These are phyloP conservation scores for Troglohyphantes excavatus DNA, from an alignment of 2,888 invertebrate genomes.

Conservation along the genomic window DNA sequence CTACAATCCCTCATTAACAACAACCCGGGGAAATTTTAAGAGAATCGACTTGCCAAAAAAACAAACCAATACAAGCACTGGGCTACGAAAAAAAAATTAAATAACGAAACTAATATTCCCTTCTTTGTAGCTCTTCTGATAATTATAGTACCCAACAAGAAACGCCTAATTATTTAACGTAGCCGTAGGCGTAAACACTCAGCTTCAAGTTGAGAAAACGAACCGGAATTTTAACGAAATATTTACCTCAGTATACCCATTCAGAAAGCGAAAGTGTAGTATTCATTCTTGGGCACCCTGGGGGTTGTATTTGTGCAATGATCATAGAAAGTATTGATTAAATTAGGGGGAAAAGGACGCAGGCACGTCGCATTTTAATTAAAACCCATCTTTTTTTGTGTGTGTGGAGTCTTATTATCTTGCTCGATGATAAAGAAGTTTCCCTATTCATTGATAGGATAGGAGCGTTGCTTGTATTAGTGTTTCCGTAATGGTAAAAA, in stretches of 20 bases:
- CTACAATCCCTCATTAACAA: not conserved
- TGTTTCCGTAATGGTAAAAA: slow-evolving; percentile 8
- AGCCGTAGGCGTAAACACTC: slow-evolving; percentile 42
- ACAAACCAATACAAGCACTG: not conserved
- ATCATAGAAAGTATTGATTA: slow-evolving; percentile 63
- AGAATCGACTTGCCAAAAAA: not conserved
- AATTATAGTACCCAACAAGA: slow-evolving; percentile 55
- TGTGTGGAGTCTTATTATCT: slow-evolving; percentile 7
- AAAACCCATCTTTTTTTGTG: slow-evolving; percentile 47
- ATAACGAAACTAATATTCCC: slow-evolving; percentile 6
- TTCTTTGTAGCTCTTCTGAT: slow-evolving; percentile 16
- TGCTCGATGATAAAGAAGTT: not conserved
- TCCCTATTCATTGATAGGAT: slow-evolving; percentile 25
- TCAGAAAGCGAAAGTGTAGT: not conserved
- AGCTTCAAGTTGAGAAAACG: slow-evolving; percentile 32
- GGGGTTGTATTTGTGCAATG: slow-evolving; percentile 38
- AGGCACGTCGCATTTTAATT: slow-evolving; percentile 57
- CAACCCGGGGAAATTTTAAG: not conserved
- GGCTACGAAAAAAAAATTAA: not conserved
- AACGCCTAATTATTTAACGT: slow-evolving; percentile 66
- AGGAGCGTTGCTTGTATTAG: slow-evolving; percentile 6
- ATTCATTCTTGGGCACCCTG: slow-evolving; percentile 15
- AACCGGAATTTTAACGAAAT: slow-evolving; percentile 54
- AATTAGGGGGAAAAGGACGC: slow-evolving; percentile 39
- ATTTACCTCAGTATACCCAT: slow-evolving; percentile 54